Conservation (phyloP, 2,797 vertebrate genomes). For the Rhincodon typus region DNA sequence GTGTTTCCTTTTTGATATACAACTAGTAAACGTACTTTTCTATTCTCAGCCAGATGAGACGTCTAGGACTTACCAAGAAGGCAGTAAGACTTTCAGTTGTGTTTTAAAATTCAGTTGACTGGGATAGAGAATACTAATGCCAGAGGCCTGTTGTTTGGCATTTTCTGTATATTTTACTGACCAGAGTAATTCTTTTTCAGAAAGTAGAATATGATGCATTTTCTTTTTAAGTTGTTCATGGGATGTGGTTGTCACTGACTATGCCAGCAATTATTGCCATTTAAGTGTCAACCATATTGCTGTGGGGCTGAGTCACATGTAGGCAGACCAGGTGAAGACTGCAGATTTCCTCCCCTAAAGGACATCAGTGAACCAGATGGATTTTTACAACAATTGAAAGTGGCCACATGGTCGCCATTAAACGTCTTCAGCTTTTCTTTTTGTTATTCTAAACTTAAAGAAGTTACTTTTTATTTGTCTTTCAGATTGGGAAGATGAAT, state of each 20-base stretch:
- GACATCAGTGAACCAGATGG: too few relatives aligned
- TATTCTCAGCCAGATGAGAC: not conserved
- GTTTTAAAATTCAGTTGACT: not conserved
- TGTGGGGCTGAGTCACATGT: too few relatives aligned
- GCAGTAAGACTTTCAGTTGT: not conserved
- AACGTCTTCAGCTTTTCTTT: not conserved
- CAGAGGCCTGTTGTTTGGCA: not conserved
- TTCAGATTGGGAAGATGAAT: constrained; percentile 94
- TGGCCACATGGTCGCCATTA: too few relatives aligned
- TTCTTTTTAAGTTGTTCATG: too few relatives aligned
- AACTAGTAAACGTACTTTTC: not conserved
- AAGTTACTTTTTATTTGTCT: constrained; percentile 41
- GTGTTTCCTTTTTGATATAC: not conserved
- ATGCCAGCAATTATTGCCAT: too few relatives aligned
- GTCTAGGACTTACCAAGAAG: not conserved
- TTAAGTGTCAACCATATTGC: too few relatives aligned
- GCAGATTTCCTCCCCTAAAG: too few relatives aligned
- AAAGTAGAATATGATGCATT: not conserved
- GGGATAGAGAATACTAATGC: not conserved
- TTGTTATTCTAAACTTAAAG: not conserved
- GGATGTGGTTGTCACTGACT: too few relatives aligned
- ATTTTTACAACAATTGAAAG: too few relatives aligned
- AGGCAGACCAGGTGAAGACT: too few relatives aligned
- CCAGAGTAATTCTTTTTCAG: not conserved
- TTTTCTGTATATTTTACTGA: not conserved